Evolutionary conservation across 2,797 vertebrate genomes (phyloP), one percentile per base, ranked within the genome.

Genomic region (Vireo griseus): DNA sequence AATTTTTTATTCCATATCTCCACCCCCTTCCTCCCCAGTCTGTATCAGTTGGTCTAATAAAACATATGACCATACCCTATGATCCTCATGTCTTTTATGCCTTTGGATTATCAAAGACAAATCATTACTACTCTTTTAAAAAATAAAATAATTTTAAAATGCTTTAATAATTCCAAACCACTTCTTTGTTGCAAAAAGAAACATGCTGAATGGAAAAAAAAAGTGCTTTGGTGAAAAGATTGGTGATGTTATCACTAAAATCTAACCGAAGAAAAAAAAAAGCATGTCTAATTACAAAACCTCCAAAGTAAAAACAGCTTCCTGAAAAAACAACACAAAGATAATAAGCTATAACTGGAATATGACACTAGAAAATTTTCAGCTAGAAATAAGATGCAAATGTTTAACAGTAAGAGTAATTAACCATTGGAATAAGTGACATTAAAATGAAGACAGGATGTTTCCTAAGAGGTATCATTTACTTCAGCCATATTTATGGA

Each of bases 391-490:
- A 91, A 95, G 86, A 93, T 54, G 86, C 74, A 92, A 89, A 94
- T 86, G 65, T 95, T 95, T 95, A 92, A 86, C 93, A 93, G 87
- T 92, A 94, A 94, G 75, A 71, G 94, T 94, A 97, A 96, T 97
- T 96, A 96, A 95, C 77, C 61, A 62, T 4, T 31, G 65, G 75
- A 92, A 62, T 85, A 95, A 95, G 65, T 66, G 72, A 79, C 87
- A 83, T 92, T 95, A 92, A 85, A 72, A 91, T 0, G 57, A 97
- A 93, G 81, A 81, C 91, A 95, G 92, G 92, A 95, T 96, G 92
- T 77, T 95, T 93, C 88, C 71, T 95, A 59, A 96, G 72, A 96
- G 91, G 81, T 86, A 95, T 89, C 81, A 91, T 85, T 95, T 77
- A 85, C 78, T 89, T 87, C 29, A 72, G 92, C 75, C 21, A 0